Evolutionary conservation across 2,113 vertebrate genomes (phyloP).

Genomic region (Benitochromis conjunctus): DNA sequence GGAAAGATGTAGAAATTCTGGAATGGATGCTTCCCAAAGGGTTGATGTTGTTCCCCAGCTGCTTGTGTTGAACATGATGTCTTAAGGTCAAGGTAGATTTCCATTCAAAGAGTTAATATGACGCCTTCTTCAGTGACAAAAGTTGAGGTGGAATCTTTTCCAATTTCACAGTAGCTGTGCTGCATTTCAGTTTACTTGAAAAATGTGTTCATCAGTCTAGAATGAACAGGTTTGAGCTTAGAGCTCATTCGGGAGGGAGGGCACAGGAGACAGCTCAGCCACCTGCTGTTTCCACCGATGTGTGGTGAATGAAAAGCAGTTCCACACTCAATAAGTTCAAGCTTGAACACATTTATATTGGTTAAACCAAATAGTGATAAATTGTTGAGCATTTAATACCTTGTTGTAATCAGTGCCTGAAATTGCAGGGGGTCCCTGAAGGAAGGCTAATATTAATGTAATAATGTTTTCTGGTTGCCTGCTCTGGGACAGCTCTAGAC

Average conservation of each 20-base stretch:
- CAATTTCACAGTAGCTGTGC: accelerated
- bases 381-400: constrained; percentile 17
- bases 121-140: neutral
- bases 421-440: neutral
- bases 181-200: neutral
- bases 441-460: neutral
- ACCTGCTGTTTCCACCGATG: neutral
- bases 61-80: neutral
- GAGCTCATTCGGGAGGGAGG: neutral
- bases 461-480: constrained; percentile 17
- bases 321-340: neutral
- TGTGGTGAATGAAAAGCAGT: neutral
- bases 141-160: neutral
- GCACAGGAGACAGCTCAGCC: neutral
- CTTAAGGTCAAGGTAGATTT: neutral
- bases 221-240: neutral
- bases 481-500: neutral
- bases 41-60: neutral
- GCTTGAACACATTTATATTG: constrained; percentile 7
- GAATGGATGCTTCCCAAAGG: neutral
- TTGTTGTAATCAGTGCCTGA: constrained; percentile 25
- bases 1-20: neutral
- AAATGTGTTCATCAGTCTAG: neutral
- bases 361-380: constrained; percentile 8
- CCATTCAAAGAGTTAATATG: neutral